Percentiles rank a stretch among this genome's conserved stretches.
These are phyloP conservation scores for Drosophila greeni DNA, from an alignment of 2,888 invertebrate genomes.

Conservation along the genomic window DNA sequence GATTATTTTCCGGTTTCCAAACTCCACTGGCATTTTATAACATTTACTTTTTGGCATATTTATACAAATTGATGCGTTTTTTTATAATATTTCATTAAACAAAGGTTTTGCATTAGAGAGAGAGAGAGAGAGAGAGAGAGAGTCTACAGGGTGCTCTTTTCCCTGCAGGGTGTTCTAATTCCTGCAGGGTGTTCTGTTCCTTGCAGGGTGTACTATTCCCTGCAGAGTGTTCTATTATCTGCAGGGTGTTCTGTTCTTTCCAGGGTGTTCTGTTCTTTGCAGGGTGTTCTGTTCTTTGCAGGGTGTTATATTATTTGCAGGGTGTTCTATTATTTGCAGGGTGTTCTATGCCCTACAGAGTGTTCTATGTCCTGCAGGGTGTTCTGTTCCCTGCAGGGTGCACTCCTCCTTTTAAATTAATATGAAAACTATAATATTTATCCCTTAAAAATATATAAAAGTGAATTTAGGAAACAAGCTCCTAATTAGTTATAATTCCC, in stretches of 20 bases:
- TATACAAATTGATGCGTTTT: not conserved
- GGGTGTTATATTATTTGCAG: not conserved
- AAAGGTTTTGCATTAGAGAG: not conserved
- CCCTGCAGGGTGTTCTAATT: not conserved
- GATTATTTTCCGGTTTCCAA: conserved; percentile 2
- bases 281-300: not conserved
- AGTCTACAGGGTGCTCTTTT: too few species aligned
- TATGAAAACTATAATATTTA: not conserved
- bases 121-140: too few species aligned
- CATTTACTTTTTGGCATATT: not conserved
- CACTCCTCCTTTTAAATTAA: not conserved
- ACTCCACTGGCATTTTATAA: not conserved
- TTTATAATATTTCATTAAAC: too few species aligned
- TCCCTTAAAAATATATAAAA: not conserved
- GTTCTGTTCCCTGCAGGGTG: too few species aligned
- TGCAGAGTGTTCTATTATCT: not conserved
- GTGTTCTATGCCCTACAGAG: not conserved
- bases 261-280: not conserved
- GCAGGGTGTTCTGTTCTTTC: not conserved
- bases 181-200: not conserved
- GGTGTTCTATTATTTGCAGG: not conserved
- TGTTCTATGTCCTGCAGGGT: not conserved
- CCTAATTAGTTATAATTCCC: not conserved
- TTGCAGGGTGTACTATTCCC: not conserved
- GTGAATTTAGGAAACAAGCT: not conserved